Base-by-base conservation (phyloP, 2,113 vertebrate genomes). In the Alouatta palliata region DNA sequence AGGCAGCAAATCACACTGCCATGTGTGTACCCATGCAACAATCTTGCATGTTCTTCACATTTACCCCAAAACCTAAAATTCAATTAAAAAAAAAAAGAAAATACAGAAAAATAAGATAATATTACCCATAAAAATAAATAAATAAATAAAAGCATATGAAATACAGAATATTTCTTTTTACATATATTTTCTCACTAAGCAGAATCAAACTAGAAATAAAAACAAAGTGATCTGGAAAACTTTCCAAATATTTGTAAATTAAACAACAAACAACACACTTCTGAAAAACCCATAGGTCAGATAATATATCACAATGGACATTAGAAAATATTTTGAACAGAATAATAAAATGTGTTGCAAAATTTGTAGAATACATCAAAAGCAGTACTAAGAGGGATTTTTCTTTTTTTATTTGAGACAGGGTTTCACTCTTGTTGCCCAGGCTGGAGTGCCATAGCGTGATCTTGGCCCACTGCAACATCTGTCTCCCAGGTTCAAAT, bases 241-340 rank as follows among this genome's bases (percentile, higher is more conserved):
- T 79, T 96, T 96, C 75, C 45, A 90, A 96, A 94, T 96, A 87
- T 81, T 96, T 90, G 37, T 54, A 96, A 91, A 75, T 64, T 81
- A 90, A 90, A 92, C 45, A 87, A 66, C 30, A 90, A 90, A 92
- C 37, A 87, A 68, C 32, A 82, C 37, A 75, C 32, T 88, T 87
- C 23, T 77, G 27, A 88, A 76, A 80, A 82, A 37, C 79, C 20
- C 32, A 77, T 56, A 85, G 71, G 64, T 75, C 54, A 94, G 90
- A 81, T 56, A 82, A 68, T 75, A 64, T 19, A 64, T 84, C 66
- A 86, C 52, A 92, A 90, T 6, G 32, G 92, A 91, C 87, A 66
- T 87, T 94, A 81, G 64, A 90, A 96, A 90, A 81, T 96, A 91
- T 87, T 94, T 94, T 94, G 92, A 81, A 76, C 54, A 82, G 43